Conservation (phyloP, 2,888 invertebrate species). For the Mamestra brassicae region DNA sequence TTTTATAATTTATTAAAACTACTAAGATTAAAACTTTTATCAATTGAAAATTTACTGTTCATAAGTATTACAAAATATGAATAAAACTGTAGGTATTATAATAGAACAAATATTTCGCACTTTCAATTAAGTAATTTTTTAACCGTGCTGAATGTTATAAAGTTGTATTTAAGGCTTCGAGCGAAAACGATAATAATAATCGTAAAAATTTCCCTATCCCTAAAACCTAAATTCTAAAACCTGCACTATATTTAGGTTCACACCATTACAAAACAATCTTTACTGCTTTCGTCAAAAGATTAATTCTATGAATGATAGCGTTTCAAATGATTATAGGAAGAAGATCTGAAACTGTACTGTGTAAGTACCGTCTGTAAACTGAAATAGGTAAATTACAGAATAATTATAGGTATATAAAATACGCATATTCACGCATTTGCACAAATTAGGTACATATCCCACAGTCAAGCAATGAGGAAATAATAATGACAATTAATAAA, state of each 20-base stretch:
- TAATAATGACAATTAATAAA: conserved; percentile 30
- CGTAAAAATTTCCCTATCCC: neutral
- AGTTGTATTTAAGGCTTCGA: neutral
- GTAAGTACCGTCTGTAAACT: neutral
- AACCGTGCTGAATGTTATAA: neutral
- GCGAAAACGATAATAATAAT: neutral
- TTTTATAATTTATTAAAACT: neutral
- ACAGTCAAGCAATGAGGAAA: conserved; percentile 46
- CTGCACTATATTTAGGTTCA: neutral
- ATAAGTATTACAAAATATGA: no score
- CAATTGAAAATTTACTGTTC: neutral
- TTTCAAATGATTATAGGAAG: neutral
- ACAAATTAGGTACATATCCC: conserved; percentile 7
- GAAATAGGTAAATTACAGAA: conserved; percentile 16
- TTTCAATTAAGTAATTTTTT: no score
- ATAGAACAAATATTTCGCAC: no score
- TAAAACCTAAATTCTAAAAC: neutral
- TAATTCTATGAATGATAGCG: neutral
- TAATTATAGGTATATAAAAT: neutral
- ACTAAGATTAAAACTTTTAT: neutral
- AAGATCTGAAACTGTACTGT: conserved; percentile 4
- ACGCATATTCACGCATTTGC: conserved; percentile 4
- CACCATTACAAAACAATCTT: neutral
- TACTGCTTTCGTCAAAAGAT: neutral
- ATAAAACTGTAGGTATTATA: no score